These are phyloP conservation scores for Rhynchotus rufescens DNA, from an alignment of 2,797 vertebrate genomes.

Conservation along the genomic window DNA sequence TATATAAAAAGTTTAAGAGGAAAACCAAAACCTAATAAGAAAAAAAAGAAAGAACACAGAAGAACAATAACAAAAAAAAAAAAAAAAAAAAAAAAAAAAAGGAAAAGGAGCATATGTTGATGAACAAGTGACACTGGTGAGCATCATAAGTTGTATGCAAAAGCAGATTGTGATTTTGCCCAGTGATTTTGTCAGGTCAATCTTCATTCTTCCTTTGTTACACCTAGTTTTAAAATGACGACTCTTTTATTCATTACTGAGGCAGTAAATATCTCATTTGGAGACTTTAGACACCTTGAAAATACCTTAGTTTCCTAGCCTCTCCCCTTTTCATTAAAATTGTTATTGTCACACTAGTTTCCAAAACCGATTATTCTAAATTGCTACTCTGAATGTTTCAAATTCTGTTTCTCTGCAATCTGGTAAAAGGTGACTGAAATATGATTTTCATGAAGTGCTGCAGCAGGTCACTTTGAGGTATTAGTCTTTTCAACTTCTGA, in stretches of 20 bases:
- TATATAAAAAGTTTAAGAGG: background rate
- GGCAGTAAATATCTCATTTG: constrained; percentile 29
- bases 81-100: too few relatives aligned
- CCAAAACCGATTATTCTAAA: constrained; percentile 22
- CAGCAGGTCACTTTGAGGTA: background rate
- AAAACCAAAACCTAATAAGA: too few relatives aligned
- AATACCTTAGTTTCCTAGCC: constrained; percentile 10
- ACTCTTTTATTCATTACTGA: background rate
- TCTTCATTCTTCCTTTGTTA: background rate
- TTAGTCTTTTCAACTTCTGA: background rate
- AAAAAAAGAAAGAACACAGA: background rate
- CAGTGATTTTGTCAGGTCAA: background rate
- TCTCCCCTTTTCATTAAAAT: constrained; percentile 45
- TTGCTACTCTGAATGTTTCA: background rate
- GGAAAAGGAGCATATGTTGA: background rate
- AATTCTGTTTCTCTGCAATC: constrained; percentile 3
- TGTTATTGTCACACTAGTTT: constrained; percentile 10
- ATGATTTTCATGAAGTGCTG: constrained; percentile 5
- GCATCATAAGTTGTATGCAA: background rate
- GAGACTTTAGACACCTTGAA: constrained; percentile 4
- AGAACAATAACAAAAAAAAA: background rate
- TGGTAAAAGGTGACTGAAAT: background rate
- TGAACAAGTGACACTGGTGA: background rate
- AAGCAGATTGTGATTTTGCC: background rate
- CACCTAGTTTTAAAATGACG: background rate